Base-by-base conservation (phyloP, 2,113 vertebrate genomes). In the Rhadina sibilatrix region DNA sequence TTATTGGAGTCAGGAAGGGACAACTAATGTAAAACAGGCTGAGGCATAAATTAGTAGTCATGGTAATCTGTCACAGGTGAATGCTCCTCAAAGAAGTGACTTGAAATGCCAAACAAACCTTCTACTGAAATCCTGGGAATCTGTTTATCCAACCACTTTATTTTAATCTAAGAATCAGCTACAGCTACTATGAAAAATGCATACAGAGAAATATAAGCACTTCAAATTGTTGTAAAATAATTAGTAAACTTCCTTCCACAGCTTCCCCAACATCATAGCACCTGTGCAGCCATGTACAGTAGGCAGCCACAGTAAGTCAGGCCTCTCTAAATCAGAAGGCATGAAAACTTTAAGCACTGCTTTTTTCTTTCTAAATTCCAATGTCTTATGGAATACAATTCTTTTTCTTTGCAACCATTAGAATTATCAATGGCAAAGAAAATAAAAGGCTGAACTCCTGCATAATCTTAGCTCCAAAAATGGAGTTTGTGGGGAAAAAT, bases 21-120 rank as follows among this genome's bases (percentile, higher is more conserved):
- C 82, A 86, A 90, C 90, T 91, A 86, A 93, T 91, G 64, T 83
- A 86, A 91, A 94, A 88, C 79, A 90, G 93, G 47, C 56, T 86
- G 87, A 77, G 66, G 30, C 54, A 86, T 46, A 90, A 93, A 96
- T 81, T 40, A 91, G 93, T 56, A 77, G 87, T 31, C 75, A 54
- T 9, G 81, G 93, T 13, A 40, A 79, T 75, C 54, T 72, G 85
- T 44, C 60, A 86, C 83, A 95, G 94, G 93, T 96, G 82, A 87
- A 35, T 2, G 53, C 87, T 88, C 40, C 75, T 56, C 64, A 66
- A 38, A 84, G 56, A n/a, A 88, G 75, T 8, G 50, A 69, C 87
- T 74, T 54, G 37, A 90, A 95, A 80, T 38, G 59, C 50, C 88
- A 90, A 85, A 71, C 44, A 60, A 87, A 59, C 18, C 47, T 61